Percentiles rank a stretch among this genome's conserved stretches.
These are phyloP conservation scores for Neodiprion pinetum DNA, from an alignment of 1,140 invertebrate species.

Conservation along the genomic window DNA sequence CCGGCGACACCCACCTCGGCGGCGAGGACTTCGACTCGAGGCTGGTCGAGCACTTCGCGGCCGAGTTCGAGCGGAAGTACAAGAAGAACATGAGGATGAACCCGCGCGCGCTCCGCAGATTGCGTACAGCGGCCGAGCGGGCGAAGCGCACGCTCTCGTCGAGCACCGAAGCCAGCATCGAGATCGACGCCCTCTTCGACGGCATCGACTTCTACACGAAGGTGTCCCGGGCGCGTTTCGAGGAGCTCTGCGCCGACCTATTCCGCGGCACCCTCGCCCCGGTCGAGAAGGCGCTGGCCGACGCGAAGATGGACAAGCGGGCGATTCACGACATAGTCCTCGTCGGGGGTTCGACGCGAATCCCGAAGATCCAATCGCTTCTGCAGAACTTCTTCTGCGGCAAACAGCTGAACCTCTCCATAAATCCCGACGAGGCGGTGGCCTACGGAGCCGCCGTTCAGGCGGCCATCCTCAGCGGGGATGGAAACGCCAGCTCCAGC, in stretches of 20 bases:
- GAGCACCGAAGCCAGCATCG: constrained; percentile 73
- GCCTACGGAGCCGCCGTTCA: constrained; percentile 79
- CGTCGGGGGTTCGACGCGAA: constrained; percentile 71
- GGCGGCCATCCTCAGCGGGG: constrained; percentile 76
- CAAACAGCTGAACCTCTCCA: constrained; percentile 73
- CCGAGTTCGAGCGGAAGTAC: constrained; percentile 85
- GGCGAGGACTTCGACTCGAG: constrained; percentile 76
- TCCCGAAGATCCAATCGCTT: constrained; percentile 72
- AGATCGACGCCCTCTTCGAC: constrained; percentile 79
- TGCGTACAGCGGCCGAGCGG: constrained; percentile 78
- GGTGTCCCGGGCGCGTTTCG: constrained; percentile 81
- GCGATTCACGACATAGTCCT: constrained; percentile 71
- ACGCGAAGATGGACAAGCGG: constrained; percentile 79
- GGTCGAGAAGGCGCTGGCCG: constrained; percentile 75
- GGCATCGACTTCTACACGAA: constrained; percentile 88
- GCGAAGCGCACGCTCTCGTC: constrained; percentile 74
- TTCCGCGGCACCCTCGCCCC: constrained; percentile 73
- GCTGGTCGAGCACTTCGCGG: constrained; percentile 61
- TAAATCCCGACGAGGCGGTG: constrained; percentile 82
- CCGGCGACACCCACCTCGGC: constrained; percentile 77
- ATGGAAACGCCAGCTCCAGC: constrained; percentile 66
- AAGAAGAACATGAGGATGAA: constrained; percentile 80
- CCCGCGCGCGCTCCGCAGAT: constrained; percentile 76
- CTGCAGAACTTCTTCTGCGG: constrained; percentile 70
- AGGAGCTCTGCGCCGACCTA: constrained; percentile 65